Percentiles rank a stretch among this genome's conserved stretches.
phyloP scores from a whole-genome alignment of 2,888 invertebrate species.

The Drosophila setosimentum region DNA sequence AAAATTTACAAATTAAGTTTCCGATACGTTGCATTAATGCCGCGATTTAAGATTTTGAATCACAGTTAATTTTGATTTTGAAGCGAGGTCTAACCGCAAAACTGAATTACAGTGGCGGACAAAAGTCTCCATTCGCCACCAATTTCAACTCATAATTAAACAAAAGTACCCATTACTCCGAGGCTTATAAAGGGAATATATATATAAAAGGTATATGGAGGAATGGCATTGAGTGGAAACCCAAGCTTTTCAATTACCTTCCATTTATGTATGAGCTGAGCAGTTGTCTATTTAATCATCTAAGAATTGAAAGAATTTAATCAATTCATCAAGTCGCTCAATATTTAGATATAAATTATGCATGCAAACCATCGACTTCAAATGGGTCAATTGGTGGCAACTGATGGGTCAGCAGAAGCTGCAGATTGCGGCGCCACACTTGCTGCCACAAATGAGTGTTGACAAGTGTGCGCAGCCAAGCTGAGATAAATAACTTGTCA shows the following conservation, averaged over 20 bases:
- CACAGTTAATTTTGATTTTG: neutral
- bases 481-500: constrained; percentile 36
- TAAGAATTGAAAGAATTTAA: neutral
- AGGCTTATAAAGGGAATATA: neutral
- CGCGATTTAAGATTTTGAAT: neutral
- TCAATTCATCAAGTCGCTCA: constrained; percentile 34
- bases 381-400: constrained; percentile 74
- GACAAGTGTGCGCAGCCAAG: constrained; percentile 51
- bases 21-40: neutral
- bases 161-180: neutral
- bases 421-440: constrained; percentile 31
- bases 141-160: neutral
- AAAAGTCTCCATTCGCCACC: neutral
- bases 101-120: neutral
- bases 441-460: constrained; percentile 41
- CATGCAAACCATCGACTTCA: constrained; percentile 48
- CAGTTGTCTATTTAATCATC: neutral
- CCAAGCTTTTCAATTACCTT: neutral
- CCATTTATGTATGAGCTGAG: neutral
- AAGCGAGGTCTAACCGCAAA: neutral
- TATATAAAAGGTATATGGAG: neutral
- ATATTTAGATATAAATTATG: constrained; percentile 62
- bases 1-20: neutral
- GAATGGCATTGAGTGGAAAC: neutral
- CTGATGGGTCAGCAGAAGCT: constrained; percentile 43